A percentile compares a stretch with the other conserved stretches of the same genome.
Conservation (phyloP, 1,140 invertebrate genomes). For the Drosophila pectinifera region DNA sequence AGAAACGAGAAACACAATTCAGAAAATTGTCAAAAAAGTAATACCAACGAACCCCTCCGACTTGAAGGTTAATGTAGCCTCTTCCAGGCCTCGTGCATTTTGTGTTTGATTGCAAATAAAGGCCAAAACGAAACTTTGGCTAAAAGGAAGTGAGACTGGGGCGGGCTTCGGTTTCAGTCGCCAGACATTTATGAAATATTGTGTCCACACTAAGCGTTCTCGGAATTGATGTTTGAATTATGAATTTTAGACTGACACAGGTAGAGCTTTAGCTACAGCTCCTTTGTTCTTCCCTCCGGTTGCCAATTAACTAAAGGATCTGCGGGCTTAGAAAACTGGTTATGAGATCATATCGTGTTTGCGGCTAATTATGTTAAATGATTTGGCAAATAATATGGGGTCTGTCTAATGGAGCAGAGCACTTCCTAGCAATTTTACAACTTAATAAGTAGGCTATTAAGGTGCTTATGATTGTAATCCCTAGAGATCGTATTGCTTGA, state of each 20-base stretch:
- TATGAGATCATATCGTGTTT: conserved; percentile 32
- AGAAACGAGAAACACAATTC: conserved; percentile 49
- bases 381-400: conserved; percentile 47
- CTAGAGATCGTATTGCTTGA: not conserved
- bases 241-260: conserved; percentile 53
- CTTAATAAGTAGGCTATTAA: conserved; percentile 9
- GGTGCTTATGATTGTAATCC: not conserved
- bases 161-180: conserved; percentile 23
- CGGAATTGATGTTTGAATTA: conserved; percentile 59
- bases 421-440: conserved; percentile 6
- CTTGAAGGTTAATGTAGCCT: conserved; percentile 80
- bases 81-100: conserved; percentile 54
- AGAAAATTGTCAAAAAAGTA: conserved; percentile 73
- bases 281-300: conserved; percentile 35
- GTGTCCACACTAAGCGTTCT: conserved; percentile 54
- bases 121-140: conserved; percentile 37
- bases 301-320: conserved; percentile 63
- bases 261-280: conserved; percentile 5
- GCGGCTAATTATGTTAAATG: conserved; percentile 61
- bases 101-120: conserved; percentile 77
- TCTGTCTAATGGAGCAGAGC: not conserved
- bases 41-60: conserved; percentile 32
- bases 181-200: conserved; percentile 57
- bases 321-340: conserved; percentile 37
- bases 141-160: conserved; percentile 26